Evolutionary conservation across 2,888 invertebrate species (phyloP).

Genomic region (Strigamia crassipes): DNA sequence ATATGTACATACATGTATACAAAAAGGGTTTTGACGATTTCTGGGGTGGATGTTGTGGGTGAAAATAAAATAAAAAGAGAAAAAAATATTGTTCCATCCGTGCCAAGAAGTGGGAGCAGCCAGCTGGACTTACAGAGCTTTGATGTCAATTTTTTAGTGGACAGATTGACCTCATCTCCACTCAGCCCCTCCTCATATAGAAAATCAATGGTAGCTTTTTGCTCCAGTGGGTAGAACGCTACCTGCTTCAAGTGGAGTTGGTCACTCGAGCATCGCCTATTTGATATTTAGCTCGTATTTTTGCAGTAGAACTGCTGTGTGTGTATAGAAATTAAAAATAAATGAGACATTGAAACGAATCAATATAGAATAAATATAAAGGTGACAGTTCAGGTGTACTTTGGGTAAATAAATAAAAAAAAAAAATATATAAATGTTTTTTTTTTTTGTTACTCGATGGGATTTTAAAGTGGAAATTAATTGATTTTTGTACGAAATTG

Average conservation of each 20-base stretch:
- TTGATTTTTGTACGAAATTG: background rate
- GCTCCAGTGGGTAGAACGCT: constrained; percentile 16
- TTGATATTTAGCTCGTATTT: constrained; percentile 28
- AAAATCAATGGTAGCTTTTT: constrained; percentile 40
- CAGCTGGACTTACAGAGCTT: constrained; percentile 38
- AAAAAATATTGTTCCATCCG: background rate
- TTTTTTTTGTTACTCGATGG: too few species aligned
- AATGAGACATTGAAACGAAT: background rate
- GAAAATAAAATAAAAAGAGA: background rate
- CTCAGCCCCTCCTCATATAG: constrained; percentile 35
- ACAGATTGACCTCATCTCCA: constrained; percentile 42
- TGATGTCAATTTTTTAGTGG: constrained; percentile 40
- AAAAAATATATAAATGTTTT: too few species aligned
- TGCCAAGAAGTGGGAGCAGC: constrained; percentile 19
- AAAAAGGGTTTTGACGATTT: too few species aligned
- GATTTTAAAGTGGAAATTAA: background rate
- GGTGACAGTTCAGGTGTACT: background rate
- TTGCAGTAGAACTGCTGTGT: background rate
- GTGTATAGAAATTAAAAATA: background rate
- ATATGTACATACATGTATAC: too few species aligned
- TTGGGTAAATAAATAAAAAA: too few species aligned
- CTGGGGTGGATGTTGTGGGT: too few species aligned
- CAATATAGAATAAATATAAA: background rate
- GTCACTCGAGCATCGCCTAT: constrained; percentile 27
- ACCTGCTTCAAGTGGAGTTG: constrained; percentile 24